Conservation (phyloP, 2,797 vertebrate species). For the Amblyopsis hoosieri region DNA sequence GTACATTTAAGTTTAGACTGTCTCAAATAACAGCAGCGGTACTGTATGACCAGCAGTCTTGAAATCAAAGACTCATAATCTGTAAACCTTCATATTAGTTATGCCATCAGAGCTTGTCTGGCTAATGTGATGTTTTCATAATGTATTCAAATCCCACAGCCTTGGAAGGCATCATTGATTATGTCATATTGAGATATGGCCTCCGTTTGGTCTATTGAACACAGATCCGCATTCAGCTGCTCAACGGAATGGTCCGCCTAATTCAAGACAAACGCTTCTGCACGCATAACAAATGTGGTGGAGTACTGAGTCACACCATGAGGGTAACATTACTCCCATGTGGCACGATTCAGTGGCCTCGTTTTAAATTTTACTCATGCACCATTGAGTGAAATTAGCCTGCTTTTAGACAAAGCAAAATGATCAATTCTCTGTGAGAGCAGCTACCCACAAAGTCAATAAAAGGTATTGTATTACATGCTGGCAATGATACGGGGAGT, state of each 20-base stretch:
- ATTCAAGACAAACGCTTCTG: constrained; percentile 6
- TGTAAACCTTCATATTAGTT: constrained; percentile 11
- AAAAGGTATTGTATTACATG: constrained; percentile 73
- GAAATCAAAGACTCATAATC: neutral
- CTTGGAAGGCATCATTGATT: constrained; percentile 43
- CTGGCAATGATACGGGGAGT: constrained; percentile 63
- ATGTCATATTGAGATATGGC: constrained; percentile 38
- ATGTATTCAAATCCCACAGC: constrained; percentile 47
- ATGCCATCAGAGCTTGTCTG: constrained; percentile 37
- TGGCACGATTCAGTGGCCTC: constrained; percentile 52
- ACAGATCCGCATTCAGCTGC: constrained; percentile 27
- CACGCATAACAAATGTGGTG: constrained; percentile 33
- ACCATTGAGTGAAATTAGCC: constrained; percentile 72
- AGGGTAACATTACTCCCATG: constrained; percentile 53
- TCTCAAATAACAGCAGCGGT: constrained; percentile 14
- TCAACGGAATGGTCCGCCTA: constrained; percentile 18
- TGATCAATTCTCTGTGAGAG: constrained; percentile 65
- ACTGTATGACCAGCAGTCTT: too few relatives aligned
- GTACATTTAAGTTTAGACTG: neutral
- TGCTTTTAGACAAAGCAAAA: constrained; percentile 65
- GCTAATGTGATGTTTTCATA: constrained; percentile 40
- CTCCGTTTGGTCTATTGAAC: constrained; percentile 52
- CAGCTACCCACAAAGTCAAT: constrained; percentile 68
- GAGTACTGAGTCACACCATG: constrained; percentile 41
- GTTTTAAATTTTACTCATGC: constrained; percentile 70